Base-by-base conservation (phyloP, 2,888 invertebrate species). In the Acholoe squamosa region DNA sequence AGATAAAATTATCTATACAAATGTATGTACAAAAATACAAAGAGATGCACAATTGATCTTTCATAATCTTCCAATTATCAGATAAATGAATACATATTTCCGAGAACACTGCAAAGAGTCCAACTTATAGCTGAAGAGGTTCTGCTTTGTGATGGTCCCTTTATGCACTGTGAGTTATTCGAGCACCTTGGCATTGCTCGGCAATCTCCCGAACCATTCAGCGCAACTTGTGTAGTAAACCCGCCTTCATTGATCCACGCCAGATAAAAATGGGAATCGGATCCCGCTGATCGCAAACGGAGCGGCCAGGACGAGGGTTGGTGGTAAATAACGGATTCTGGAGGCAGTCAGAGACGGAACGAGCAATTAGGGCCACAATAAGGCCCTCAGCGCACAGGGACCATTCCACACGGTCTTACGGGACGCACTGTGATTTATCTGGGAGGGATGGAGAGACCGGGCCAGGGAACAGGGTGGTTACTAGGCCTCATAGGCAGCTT, bases 301-400 rank as follows among this genome's bases (percentile, higher is more conserved):
- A 71, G 71, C 71, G 28, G 71, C 25, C n/a, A 28, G 14, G 28
- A 28, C 28, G 7, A 3, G 71, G 71, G 71, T 61, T 19, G 61
- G 71, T 28, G 71, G 71, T 71, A 71, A 71, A 71, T 71, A 71
- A 71, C 71, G 71, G 71, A 71, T 71, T 71, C 71, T 14, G 71
- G 71, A 5, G 31, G 71, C 71, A 71, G 71, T 71, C 71, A 25
- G n/a, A 71, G 31, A 71, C 71, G 71, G 28, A 71, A 71, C 71
- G 71, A 71, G 71, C 71, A 71, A 71, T 71, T 71, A 71, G 71
- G 71, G 71, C 67, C 28, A 28, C 71, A 71, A n/a, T 28, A 71
- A 14, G 25, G 28, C 3, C 71, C 28, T 25, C n/a, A 0, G 7
- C 71, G 31, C 28, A 28, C 14, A 28, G 71, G 31, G 71, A 28